A percentile compares a stretch with the other conserved stretches of the same genome.
phyloP scores from a whole-genome alignment of 1,140 invertebrate genomes.

The Delia radicum region DNA sequence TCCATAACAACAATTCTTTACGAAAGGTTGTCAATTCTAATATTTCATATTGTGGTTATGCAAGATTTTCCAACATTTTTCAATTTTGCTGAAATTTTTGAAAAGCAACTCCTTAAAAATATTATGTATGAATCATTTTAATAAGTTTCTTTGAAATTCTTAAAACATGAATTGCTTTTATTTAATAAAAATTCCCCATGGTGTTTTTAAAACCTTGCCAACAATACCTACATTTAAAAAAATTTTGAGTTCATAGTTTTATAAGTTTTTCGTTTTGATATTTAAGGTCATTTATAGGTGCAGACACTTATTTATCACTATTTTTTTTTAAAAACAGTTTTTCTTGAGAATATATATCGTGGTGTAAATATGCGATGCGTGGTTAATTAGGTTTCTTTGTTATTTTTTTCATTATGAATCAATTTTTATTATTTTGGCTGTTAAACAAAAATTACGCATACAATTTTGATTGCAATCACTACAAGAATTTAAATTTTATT shows the following conservation, averaged over 20 bases:
- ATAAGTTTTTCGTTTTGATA: background rate
- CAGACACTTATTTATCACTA: background rate
- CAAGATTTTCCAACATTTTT: background rate
- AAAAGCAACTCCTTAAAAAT: background rate
- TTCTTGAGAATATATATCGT: background rate
- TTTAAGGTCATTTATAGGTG: background rate
- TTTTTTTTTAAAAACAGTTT: background rate
- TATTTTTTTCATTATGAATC: background rate
- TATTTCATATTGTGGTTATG: background rate
- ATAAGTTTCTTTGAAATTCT: background rate
- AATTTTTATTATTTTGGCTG: background rate
- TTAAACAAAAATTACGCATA: background rate
- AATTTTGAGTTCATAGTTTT: background rate
- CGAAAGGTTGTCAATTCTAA: background rate
- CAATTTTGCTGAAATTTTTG: background rate
- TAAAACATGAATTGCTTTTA: background rate
- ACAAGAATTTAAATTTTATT: background rate
- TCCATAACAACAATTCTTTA: background rate
- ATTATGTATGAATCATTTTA: background rate
- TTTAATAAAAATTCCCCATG: no score
- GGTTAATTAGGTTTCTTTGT: background rate
- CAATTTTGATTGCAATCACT: background rate
- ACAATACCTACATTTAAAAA: background rate
- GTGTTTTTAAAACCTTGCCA: no score
- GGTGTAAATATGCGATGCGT: background rate